phyloP scores from a whole-genome alignment of 2,797 vertebrate species.

The Phataginus tricuspis region DNA sequence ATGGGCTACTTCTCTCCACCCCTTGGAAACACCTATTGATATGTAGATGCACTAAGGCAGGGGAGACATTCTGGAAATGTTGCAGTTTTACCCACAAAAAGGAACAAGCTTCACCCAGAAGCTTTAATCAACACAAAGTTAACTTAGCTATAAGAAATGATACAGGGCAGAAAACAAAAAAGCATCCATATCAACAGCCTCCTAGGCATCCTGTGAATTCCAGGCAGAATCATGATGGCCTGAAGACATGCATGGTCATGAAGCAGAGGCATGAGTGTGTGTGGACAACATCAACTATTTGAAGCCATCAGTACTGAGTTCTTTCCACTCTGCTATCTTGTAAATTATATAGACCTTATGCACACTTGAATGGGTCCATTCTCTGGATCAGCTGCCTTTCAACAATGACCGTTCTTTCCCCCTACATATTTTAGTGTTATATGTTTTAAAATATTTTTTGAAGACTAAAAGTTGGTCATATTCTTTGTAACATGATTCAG shows the following conservation, averaged over 20 bases:
- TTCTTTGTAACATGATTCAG: background rate
- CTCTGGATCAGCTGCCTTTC: background rate
- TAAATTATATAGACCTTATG: accelerated
- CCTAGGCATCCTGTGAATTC: background rate
- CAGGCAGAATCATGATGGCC: background rate
- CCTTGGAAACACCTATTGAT: no score
- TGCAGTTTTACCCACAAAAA: background rate
- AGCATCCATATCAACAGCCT: background rate
- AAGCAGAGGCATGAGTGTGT: background rate
- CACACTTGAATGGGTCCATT: background rate
- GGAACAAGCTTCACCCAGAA: background rate
- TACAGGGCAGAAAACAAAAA: background rate
- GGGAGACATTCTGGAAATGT: no score
- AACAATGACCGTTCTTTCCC: background rate
- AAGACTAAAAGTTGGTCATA: background rate
- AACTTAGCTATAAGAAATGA: background rate
- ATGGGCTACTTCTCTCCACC: no score
- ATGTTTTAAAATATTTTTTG: background rate
- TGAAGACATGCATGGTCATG: background rate
- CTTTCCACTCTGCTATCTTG: background rate
- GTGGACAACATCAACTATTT: background rate
- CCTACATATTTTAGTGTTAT: background rate
- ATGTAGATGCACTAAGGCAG: no score
- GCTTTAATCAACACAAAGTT: background rate
- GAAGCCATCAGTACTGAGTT: background rate